Evolutionary conservation across 2,797 vertebrate species (phyloP), one percentile per base, ranked within the genome.

Genomic region (Hemibagrus guttatus): DNA sequence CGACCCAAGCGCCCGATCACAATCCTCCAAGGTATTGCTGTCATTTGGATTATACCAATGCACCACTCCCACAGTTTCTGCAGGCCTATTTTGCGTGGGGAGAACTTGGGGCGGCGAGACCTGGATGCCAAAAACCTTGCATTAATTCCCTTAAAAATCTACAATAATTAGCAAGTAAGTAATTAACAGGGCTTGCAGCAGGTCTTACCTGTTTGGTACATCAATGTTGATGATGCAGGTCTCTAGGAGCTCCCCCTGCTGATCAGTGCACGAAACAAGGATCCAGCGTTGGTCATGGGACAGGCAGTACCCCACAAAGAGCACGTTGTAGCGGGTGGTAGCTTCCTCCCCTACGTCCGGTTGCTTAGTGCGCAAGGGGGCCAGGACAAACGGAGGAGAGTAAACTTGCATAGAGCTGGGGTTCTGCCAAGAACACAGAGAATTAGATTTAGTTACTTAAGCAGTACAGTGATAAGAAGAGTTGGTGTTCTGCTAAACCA

Each of bases 41-140:
- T 99, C 97, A 98, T 99, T 92, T 99, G 98, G 28, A 99, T 97
- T 71, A 99, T 96, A 6, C 98, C 98, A 0, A 99, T 90, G 84
- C 98, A 99, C 98, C 98, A 99, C 28, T 99, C 98, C 98, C 98
- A 99, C 0, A 99, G 91, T 92, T 99, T 99, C 94, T 99, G 97
- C 52, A 99, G 95, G 49, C 98, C 98, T 12, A 97, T 97, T 92
- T 99, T 99, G 86, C 98, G 95, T 2, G 97, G 96, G 58, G 98
- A 98, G 52, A 99, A 93, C 90, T 98, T 99, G 58, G 96, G 97
- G 88, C 97, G 96, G 59, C 98, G 96, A 0, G 97, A 95, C 92
- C 98, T 99, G 89, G 63, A 46, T 84, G 63, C 0, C 66, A 61
- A 39, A 68, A 85, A 56, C 19, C 17, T 35, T 52, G 17, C 26